These are phyloP conservation scores for Lampris incognitus DNA, from an alignment of 2,113 vertebrate genomes.

Conservation along the genomic window DNA sequence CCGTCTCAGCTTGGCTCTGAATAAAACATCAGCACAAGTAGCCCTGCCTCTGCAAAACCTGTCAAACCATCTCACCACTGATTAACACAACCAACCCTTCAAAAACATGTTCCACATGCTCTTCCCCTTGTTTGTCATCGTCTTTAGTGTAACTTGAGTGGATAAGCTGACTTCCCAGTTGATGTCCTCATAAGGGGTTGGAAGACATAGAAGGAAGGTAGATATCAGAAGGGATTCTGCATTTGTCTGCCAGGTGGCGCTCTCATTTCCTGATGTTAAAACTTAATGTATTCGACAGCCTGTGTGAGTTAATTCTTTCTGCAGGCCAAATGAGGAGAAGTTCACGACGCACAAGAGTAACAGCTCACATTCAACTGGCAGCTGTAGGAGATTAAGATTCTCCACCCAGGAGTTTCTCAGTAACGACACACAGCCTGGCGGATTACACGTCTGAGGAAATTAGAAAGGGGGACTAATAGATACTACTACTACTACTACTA, in stretches of 20 bases:
- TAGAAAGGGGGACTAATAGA: slow-evolving; percentile 19
- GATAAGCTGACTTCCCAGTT: slow-evolving; percentile 28
- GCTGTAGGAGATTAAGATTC: slow-evolving; percentile 14
- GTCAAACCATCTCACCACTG: slow-evolving; percentile 16
- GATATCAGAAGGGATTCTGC: slow-evolving; percentile 45
- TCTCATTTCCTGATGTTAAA: slow-evolving; percentile 24
- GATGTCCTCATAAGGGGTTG: slow-evolving; percentile 42
- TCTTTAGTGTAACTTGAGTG: slow-evolving; percentile 28
- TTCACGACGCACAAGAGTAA: slow-evolving; percentile 19
- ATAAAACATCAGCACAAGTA: not conserved
- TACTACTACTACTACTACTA: not conserved
- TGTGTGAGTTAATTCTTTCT: slow-evolving; percentile 14
- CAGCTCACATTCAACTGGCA: slow-evolving; percentile 49
- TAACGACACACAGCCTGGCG: not conserved
- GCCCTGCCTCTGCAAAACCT: not conserved
- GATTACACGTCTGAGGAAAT: not conserved
- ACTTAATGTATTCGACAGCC: slow-evolving; percentile 42
- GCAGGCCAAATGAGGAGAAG: slow-evolving; percentile 20
- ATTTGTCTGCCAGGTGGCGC: slow-evolving; percentile 21
- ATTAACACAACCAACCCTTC: not conserved
- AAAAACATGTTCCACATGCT: slow-evolving; percentile 19
- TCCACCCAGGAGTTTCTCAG: slow-evolving; percentile 1
- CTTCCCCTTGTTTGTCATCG: slow-evolving; percentile 17
- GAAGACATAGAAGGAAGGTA: not conserved
- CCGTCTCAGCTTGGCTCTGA: slow-evolving; percentile 1